Evolutionary conservation across 2,113 vertebrate species (phyloP), one percentile per base, ranked within the genome.

Genomic region (Oreotrochilus melanogaster): DNA sequence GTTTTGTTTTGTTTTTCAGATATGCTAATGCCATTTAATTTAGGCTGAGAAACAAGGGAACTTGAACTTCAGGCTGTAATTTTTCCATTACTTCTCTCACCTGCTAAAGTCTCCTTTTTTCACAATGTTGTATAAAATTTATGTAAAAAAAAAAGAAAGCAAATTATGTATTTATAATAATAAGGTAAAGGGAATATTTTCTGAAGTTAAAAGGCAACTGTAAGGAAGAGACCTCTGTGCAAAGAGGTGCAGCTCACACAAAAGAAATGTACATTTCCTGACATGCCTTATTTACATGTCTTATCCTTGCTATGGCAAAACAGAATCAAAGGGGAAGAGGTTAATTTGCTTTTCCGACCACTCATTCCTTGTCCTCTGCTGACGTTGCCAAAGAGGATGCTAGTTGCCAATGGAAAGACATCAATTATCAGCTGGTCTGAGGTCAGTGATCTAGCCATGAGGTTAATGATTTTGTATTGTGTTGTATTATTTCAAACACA

Each of bases 311-410:
- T 69, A 4, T 28, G 74, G 85, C 78, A 95, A 86, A 89, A 88
- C 45, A 89, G 54, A 91, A 70, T 91, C 70, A 85, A 95, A 95
- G 89, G 84, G 87, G 88, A 95, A 94, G 82, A 96, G 94, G 95
- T 97, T 96, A 96, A 96, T 96, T 94, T 93, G 93, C 78, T 93
- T 96, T 96, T 96, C 93, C 75, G 27, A 96, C 87, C 64, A 70
- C 85, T 94, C 67, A 94, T 82, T 83, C 85, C 71, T 94, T 78
- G 81, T 95, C 35, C 64, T 88, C 64, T 79, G 78, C 87, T 86
- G 64, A 92, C 71, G 75, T 6, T 95, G 93, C 89, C 96, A 96
- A 88, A 82, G 43, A 93, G 87, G 91, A 95, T 95, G 93, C 84
- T 92, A 62, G 86, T 16, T 95, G 90, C 91, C 94, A 89, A 94